Evolutionary conservation across 2,113 vertebrate genomes (phyloP).

Genomic region (Chloropsis hardwickii): DNA sequence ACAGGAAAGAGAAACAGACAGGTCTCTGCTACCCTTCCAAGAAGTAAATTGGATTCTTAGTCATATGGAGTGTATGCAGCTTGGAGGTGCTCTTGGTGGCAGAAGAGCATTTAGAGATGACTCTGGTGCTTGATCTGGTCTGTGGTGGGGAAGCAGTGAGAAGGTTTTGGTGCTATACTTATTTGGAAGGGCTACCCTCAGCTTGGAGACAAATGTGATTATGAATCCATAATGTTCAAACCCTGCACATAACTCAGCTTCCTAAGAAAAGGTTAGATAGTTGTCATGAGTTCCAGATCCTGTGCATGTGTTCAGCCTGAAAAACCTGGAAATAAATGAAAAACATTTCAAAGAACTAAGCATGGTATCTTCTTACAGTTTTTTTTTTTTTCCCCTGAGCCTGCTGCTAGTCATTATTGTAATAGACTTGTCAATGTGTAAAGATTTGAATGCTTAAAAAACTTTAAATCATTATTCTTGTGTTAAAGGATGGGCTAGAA

Average conservation of each 20-base stretch:
- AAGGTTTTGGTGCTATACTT: not conserved
- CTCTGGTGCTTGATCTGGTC: not conserved
- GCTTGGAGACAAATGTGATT: not conserved
- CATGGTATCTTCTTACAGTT: not conserved
- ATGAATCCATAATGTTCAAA: not conserved
- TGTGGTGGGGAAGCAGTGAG: not conserved
- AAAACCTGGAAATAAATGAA: not conserved
- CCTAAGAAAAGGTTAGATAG: not conserved
- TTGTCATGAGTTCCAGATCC: not conserved
- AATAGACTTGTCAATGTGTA: not conserved
- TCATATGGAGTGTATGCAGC: not conserved
- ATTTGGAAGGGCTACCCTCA: not conserved
- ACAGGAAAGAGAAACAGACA: not conserved
- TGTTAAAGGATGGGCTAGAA: not conserved
- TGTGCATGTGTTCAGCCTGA: not conserved
- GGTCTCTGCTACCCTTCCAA: not conserved
- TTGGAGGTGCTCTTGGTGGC: not conserved
- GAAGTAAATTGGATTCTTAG: not conserved
- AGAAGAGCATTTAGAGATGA: not conserved
- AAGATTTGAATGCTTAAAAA: not conserved
- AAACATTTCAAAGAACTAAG: not conserved
- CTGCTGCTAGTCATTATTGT: not conserved
- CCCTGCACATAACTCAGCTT: not conserved
- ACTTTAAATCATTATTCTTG: not conserved
- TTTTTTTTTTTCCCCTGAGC: not conserved